Evolutionary conservation across 2,888 invertebrate species (phyloP), one percentile per base, ranked within the genome.

Genomic region (Frankliniella fusca): DNA sequence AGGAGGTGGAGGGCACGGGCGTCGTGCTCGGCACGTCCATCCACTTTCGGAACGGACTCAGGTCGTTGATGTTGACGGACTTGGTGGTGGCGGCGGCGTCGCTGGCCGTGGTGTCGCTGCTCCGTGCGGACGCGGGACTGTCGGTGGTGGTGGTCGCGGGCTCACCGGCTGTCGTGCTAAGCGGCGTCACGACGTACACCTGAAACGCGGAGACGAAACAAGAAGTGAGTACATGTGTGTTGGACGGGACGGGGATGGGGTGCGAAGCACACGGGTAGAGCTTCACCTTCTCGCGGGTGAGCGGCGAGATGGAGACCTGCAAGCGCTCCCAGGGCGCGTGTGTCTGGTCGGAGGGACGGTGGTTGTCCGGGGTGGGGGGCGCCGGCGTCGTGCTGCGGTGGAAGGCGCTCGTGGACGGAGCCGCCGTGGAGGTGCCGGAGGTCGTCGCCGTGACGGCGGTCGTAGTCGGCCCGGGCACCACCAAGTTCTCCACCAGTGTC

Each of bases 121-220:
- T 76, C 23, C 23, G 27, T 27, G 70, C 28, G 48, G 23, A 18
- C 8, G 80, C 38, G 23, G 49, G 80, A 86, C 86, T 3, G 86
- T 85, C 20, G 85, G 86, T 28, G 86, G 86, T 76, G 85, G 85
- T 18, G 85, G 86, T 28, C 86, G 86, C 70, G 85, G 85, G 48
- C 85, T 86, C 48, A 82, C 84, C 81, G 88, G 89, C 84, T 87
- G 88, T 89, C 90, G 90, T 27, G 93, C 91, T 76, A 86, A 93
- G 92, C 0, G 95, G 94, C 7, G 95, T 95, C 0, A 95, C 95
- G 0, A 95, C 94, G 85, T 95, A 95, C 0, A 95, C 91, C 70
- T 76, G 70, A 0, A 76, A 27, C 9, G 70, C 11, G 70, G 70
- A 76, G 70, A 8, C 27, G 15, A 12, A 2, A 38, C 38, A 38